These are phyloP conservation scores for Dipodomys spectabilis DNA, from an alignment of 2,113 vertebrate species.

Conservation along the genomic window DNA sequence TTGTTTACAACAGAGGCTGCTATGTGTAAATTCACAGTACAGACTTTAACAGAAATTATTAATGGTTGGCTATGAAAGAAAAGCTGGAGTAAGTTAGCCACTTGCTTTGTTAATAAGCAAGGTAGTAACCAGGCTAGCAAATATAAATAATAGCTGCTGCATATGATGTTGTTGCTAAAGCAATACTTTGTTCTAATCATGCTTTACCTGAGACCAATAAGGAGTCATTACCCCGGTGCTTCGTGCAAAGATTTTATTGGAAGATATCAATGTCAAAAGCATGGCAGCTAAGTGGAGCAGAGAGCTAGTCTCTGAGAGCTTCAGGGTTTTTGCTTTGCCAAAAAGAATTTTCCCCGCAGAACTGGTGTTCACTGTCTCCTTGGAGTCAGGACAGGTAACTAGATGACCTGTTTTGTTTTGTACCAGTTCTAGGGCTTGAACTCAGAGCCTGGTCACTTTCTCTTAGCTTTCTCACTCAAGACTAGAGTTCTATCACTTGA, in stretches of 20 bases:
- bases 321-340: neutral
- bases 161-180: neutral
- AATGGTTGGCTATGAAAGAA: constrained; percentile 14
- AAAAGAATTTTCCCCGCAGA: neutral
- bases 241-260: neutral
- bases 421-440: too few relatives aligned
- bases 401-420: neutral
- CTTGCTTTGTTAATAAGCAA: constrained; percentile 55
- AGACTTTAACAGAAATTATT: constrained; percentile 57
- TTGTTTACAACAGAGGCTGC: neutral
- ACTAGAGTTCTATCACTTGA: too few relatives aligned
- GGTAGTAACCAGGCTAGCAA: neutral
- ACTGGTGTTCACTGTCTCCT: neutral
- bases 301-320: neutral
- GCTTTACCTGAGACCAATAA: neutral
- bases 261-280: neutral
- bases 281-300: neutral
- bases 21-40: constrained; percentile 44
- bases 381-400: neutral
- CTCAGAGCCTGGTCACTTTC: too few relatives aligned
- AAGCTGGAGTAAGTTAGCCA: neutral
- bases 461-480: too few relatives aligned
- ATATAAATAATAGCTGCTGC: neutral
- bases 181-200: constrained; percentile 35
- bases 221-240: neutral